Evolutionary conservation across 2,888 invertebrate genomes (phyloP), one percentile per base, ranked within the genome.

Genomic region (Philhelius pedissequus): DNA sequence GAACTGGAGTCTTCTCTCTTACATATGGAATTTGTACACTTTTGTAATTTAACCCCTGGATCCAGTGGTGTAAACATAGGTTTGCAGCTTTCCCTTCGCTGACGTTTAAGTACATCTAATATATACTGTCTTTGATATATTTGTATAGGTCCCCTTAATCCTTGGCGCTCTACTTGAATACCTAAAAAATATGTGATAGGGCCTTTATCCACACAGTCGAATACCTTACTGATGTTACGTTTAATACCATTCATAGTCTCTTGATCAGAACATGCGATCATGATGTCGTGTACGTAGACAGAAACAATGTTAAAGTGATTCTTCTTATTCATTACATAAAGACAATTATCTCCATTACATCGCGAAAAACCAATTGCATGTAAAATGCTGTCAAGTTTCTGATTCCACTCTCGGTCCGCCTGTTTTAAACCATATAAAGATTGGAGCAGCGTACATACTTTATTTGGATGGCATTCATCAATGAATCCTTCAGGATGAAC

Each of bases 361-460:
- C 22, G 25, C 64, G 60, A 9, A 80, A 74, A 27, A 43, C 79
- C 74, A 56, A 54, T 54, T 6, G 22, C 22, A 22, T 11, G 50
- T n/a, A 50, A 7, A 4, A 25, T 25, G 7, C 20, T 35, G 7
- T 62, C 52, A 25, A 64, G 30, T n/a, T 40, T 40, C 35, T 75
- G 73, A 13, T 84, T 79, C 75, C 84, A 86, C 22, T 81, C 76
- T 4, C 70, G 18, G 3, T 81, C 83, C 3, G 76, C 81, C 43
- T 86, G 81, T 54, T 86, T 86, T 2, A 86, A 43, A 6, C 87
- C 86, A 69, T 86, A 87, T 4, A 87, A 18, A 4, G 86, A 75
- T 25, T 82, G 80, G 20, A 78, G 70, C 4, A 86, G 56, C 18
- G 56, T 52, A 40, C 80, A 87, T 7, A 87, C 86, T 27, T 58